Conservation (phyloP, 2,888 invertebrate species). For the Reticulitermes lucifugus region DNA sequence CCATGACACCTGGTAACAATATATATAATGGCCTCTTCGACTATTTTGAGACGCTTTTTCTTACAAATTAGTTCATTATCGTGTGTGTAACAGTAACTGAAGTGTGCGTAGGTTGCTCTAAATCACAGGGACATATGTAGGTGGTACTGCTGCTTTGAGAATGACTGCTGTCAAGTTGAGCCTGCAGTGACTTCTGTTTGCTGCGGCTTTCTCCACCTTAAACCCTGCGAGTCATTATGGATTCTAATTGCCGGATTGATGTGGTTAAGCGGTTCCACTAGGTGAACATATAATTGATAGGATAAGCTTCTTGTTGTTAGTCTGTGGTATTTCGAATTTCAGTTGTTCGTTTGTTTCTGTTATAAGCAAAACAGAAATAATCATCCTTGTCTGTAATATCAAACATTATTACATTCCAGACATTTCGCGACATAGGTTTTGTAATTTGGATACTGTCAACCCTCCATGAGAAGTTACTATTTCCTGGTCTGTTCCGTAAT, state of each 20-base stretch:
- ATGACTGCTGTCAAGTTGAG: not conserved
- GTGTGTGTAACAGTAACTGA: no score
- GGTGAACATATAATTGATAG: conserved; percentile 43
- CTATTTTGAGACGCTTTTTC: no score
- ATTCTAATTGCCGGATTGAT: conserved; percentile 42
- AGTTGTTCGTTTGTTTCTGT: not conserved
- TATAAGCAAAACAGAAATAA: not conserved
- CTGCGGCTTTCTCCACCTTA: conserved; percentile 14
- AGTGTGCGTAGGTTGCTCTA: not conserved
- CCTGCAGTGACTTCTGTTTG: conserved; percentile 18
- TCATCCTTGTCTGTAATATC: not conserved
- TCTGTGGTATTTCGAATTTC: conserved; percentile 33
- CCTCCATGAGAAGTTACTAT: not conserved
- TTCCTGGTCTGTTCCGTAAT: not conserved
- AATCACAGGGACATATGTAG: not conserved
- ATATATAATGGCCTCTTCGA: no score
- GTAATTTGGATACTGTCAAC: not conserved
- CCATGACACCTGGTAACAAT: no score
- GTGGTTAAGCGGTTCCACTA: conserved; percentile 35
- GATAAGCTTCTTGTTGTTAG: conserved; percentile 35
- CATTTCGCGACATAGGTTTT: not conserved
- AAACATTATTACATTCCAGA: conserved; percentile 22
- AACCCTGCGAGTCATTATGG: conserved; percentile 32
- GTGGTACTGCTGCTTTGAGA: not conserved
- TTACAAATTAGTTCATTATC: no score